Percentiles rank a stretch among this genome's conserved stretches.
phyloP scores from a whole-genome alignment of 2,888 invertebrate species.

The Cyclophora punctaria region DNA sequence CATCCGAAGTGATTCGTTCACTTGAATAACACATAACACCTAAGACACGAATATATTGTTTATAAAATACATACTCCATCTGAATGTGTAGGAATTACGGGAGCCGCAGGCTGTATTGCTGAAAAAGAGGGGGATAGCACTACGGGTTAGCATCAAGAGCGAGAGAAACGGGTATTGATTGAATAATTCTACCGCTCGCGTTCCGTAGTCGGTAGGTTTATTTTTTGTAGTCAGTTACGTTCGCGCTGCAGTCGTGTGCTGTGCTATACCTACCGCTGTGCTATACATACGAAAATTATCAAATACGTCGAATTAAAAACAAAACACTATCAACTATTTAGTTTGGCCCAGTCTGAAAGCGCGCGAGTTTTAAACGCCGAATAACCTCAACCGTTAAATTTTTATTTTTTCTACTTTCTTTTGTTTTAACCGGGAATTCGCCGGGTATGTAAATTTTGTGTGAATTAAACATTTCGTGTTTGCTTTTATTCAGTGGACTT shows the following conservation, averaged over 20 bases:
- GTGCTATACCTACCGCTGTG: constrained; percentile 33
- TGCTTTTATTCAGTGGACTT: constrained; percentile 41
- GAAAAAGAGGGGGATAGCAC: constrained; percentile 34
- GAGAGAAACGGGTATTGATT: constrained; percentile 45
- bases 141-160: constrained; percentile 19
- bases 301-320: constrained; percentile 11
- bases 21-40: constrained; percentile 3
- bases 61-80: constrained; percentile 40
- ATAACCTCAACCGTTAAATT: constrained; percentile 16
- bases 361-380: constrained; percentile 11
- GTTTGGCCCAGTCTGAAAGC: constrained; percentile 2
- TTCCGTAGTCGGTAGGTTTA: constrained; percentile 36
- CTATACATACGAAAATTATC: background rate
- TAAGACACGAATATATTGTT: constrained; percentile 16
- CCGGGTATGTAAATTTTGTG: constrained; percentile 43
- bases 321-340: constrained; percentile 13
- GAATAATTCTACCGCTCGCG: constrained; percentile 36
- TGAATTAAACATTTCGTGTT: constrained; percentile 27
- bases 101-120: constrained; percentile 31
- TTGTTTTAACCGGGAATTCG: constrained; percentile 60
- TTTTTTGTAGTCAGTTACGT: constrained; percentile 58
- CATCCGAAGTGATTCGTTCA: constrained; percentile 2
- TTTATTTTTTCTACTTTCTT: constrained; percentile 32
- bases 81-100: constrained; percentile 23
- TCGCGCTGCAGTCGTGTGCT: constrained; percentile 48